Conservation (phyloP, 2,888 invertebrate genomes). For the Miltochrista miniata region DNA sequence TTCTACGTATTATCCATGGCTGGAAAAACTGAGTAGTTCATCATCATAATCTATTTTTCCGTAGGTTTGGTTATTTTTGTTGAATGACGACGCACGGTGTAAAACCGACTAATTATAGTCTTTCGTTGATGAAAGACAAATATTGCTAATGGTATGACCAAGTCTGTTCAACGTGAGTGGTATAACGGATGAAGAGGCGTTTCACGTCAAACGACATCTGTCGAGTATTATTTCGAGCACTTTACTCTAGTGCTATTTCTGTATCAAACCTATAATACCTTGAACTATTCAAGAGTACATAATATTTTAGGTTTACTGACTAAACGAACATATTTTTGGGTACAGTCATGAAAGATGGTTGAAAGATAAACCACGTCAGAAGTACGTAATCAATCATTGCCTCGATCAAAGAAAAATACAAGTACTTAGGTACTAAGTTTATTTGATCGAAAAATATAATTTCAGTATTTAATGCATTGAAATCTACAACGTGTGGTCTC, state of each 20-base stretch:
- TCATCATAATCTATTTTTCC: too few relatives aligned
- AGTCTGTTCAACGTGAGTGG: background rate
- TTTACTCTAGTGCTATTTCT: conserved; percentile 71
- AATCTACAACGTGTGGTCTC: too few relatives aligned
- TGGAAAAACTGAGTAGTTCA: too few relatives aligned
- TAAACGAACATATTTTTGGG: conserved; percentile 39
- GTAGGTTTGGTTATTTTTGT: too few relatives aligned
- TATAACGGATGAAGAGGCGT: conserved; percentile 17
- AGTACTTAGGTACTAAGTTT: too few relatives aligned
- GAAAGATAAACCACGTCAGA: conserved; percentile 26
- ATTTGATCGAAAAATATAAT: too few relatives aligned
- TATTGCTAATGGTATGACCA: background rate
- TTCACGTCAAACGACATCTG: conserved; percentile 44
- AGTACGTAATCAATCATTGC: too few relatives aligned
- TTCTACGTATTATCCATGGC: too few relatives aligned
- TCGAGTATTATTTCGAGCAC: conserved; percentile 63
- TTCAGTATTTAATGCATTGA: too few relatives aligned
- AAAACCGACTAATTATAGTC: too few relatives aligned
- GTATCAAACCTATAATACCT: conserved; percentile 58
- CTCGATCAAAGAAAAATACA: too few relatives aligned
- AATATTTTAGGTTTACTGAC: conserved; percentile 69
- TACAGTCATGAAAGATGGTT: conserved; percentile 24
- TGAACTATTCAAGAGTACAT: conserved; percentile 71
- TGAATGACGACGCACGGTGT: too few relatives aligned
- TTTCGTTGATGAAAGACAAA: background rate